These are phyloP conservation scores for Deilephila porcellus DNA, from an alignment of 2,888 invertebrate genomes.

Conservation along the genomic window DNA sequence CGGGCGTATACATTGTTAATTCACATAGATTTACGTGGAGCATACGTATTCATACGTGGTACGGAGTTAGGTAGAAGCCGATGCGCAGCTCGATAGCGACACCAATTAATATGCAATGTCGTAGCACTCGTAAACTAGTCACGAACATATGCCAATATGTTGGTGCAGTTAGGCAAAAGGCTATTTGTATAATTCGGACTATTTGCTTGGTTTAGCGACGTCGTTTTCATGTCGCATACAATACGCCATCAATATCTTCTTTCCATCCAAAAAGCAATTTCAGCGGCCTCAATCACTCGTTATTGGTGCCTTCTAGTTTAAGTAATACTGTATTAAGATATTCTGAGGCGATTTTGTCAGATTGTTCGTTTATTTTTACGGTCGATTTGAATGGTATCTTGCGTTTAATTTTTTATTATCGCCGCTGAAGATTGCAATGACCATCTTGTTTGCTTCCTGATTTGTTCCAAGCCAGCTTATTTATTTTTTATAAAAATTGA, in stretches of 20 bases:
- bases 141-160: conserved; percentile 83
- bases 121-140: conserved; percentile 82
- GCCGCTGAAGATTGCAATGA: conserved; percentile 16
- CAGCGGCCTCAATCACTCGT: too few relatives aligned
- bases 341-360: conserved; percentile 16
- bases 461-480: conserved; percentile 11
- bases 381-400: conserved; percentile 15
- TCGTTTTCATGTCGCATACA: conserved; percentile 16
- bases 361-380: conserved; percentile 18
- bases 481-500: conserved; percentile 4
- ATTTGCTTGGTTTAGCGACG: conserved; percentile 55
- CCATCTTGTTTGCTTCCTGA: conserved; percentile 25
- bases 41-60: conserved; percentile 24
- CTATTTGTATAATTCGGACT: conserved; percentile 80
- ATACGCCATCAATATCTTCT: conserved; percentile 8
- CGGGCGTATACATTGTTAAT: neutral
- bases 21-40: neutral
- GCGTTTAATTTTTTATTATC: conserved; percentile 25
- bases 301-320: conserved; percentile 14
- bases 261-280: neutral
- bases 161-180: conserved; percentile 77
- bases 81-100: conserved; percentile 78
- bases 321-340: conserved; percentile 24
- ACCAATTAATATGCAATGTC: conserved; percentile 84
- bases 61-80: conserved; percentile 68